Evolutionary conservation across 2,797 vertebrate genomes (phyloP), one percentile per base, ranked within the genome.

Genomic region (Thunnus albacares): DNA sequence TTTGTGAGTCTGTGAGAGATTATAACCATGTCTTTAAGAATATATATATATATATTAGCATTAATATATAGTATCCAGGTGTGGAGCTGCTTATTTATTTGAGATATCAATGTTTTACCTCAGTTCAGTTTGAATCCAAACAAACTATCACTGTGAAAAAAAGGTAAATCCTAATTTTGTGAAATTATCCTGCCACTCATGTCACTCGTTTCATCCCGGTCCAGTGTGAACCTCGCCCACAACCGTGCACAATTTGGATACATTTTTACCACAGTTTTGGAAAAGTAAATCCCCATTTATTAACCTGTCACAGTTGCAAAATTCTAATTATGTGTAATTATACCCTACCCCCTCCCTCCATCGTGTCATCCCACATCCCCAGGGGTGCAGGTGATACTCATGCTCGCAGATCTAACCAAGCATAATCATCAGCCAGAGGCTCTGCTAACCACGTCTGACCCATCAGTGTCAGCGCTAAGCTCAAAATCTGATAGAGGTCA

Each of bases 281-380:
- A 52, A 63, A 79, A 75, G 26, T 43, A 14, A 26, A 28, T 51
- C 60, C 53, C 60, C 67, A 65, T 68, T 56, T 55, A 52, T 73
- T 56, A 35, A 30, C 68, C 30, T 83, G 63, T 70, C 80, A 71
- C 68, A 14, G 67, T 3, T 45, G 18, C 67, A 71, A 41, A 24
- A 79, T 52, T 41, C 51, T 79, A 77, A 87, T 86, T 73, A 80
- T 56, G 72, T 45, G 56, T 87, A 81, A 85, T 87, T 83, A 75
- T 8, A 65, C 68, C 22, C 52, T 20, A 6, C 41, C 3, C 41
- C 3, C 41, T 13, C 60, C 8, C 69, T 52, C 60, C 55, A 18
- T 22, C 47, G 56, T 67, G 79, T 76, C 85, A 59, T 65, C 52
- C 72, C 59, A 22, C 51, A 22, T 83, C 79, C 24, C 64, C 70